Percentiles rank a stretch among this genome's conserved stretches.
Conservation (phyloP, 2,888 invertebrate species). For the Candidula unifasciata region DNA sequence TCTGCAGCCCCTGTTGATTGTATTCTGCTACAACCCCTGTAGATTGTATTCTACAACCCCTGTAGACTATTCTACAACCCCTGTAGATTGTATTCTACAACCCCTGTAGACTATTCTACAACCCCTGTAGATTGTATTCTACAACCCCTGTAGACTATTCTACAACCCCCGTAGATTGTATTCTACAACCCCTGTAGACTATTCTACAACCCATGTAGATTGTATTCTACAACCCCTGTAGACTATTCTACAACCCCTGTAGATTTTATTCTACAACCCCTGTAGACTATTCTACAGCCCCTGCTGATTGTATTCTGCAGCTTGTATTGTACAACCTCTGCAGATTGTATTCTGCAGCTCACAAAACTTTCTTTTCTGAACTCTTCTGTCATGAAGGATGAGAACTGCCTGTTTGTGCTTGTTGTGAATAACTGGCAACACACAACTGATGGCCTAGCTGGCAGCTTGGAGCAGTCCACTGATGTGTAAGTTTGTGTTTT, state of each 20-base stretch:
- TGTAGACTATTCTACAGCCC: too few species aligned
- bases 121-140: too few species aligned
- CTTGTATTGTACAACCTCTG: too few species aligned
- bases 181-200: not conserved
- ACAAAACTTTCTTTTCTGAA: not conserved
- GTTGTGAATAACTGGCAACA: not conserved
- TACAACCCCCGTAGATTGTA: too few species aligned
- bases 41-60: not conserved
- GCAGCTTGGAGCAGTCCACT: not conserved
- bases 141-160: too few species aligned
- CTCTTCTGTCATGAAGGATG: not conserved
- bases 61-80: too few species aligned
- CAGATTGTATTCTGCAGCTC: not conserved
- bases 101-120: too few species aligned
- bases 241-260: too few species aligned
- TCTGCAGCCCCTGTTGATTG: not conserved
- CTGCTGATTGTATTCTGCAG: too few species aligned
- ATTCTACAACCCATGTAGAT: too few species aligned
- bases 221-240: not conserved
- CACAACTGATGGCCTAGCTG: not conserved
- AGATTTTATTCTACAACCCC: not conserved
- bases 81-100: too few species aligned
- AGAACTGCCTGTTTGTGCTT: not conserved
- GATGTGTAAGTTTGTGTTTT: slow-evolving; percentile 7
- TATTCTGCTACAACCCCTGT: too few species aligned